A percentile compares a stretch with the other conserved stretches of the same genome.
phyloP scores from a whole-genome alignment of 2,797 vertebrate species.

The Pseudochirops cupreus region DNA sequence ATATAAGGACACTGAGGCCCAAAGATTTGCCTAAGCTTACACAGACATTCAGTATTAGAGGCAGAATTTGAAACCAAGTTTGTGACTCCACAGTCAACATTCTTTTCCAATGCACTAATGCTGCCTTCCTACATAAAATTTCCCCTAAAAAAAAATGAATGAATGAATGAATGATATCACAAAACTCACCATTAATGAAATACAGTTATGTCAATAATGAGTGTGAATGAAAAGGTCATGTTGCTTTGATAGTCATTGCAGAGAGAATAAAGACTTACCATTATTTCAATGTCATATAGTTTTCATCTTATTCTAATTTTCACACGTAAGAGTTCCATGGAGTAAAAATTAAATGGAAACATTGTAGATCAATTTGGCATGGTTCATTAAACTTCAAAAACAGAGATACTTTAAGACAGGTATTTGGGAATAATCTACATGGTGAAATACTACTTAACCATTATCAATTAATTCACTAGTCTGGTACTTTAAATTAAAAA shows the following conservation, averaged over 20 bases:
- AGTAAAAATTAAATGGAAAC: neutral
- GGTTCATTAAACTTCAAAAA: slow-evolving; percentile 12
- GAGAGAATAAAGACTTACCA: neutral
- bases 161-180: neutral
- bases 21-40: too few species aligned
- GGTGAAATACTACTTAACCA: neutral
- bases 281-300: neutral
- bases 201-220: neutral
- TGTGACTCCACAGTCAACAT: neutral
- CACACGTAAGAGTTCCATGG: neutral
- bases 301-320: slow-evolving; percentile 33
- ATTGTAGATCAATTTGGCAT: neutral
- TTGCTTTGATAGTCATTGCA: neutral
- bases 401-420: neutral
- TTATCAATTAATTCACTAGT: neutral
- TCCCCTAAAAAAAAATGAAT: neutral
- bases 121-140: neutral
- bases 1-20: neutral
- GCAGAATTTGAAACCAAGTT: neutral
- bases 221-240: neutral
- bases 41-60: neutral
- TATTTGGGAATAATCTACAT: neutral
- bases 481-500: neutral
- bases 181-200: neutral
- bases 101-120: neutral